A percentile compares a stretch with the other conserved stretches of the same genome.
Evolutionary conservation across 1,140 invertebrate species (phyloP).

Genomic region (Formica selysi): DNA sequence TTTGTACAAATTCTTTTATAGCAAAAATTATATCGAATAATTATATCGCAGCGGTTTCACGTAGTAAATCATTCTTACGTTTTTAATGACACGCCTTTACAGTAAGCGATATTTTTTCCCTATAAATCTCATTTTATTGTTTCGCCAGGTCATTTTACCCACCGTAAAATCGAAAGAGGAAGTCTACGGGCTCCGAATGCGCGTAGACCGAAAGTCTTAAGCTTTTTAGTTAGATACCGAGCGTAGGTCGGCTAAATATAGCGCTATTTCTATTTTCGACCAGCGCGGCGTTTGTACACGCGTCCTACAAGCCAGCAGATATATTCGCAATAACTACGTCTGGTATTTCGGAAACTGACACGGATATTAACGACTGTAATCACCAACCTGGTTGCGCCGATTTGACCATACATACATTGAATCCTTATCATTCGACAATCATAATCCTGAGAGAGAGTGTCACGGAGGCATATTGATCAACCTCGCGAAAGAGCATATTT

Average conservation of each 20-base stretch:
- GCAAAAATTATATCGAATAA: not conserved
- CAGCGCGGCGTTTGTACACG: conserved; percentile 76
- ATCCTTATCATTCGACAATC: not conserved
- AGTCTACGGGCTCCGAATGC: conserved; percentile 9
- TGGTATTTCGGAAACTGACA: conserved; percentile 80
- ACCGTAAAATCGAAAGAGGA: conserved; percentile 31
- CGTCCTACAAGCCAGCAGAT: conserved; percentile 60
- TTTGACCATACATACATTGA: not conserved
- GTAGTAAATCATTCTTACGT: not conserved
- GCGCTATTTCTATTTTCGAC: conserved; percentile 83
- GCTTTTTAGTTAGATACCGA: conserved; percentile 84
- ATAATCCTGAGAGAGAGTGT: not conserved
- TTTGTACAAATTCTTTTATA: not conserved
- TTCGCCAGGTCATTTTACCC: conserved; percentile 15
- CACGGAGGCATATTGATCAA: not conserved
- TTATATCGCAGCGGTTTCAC: not conserved
- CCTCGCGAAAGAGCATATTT: not conserved
- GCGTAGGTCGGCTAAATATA: conserved; percentile 86
- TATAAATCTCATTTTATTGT: not conserved
- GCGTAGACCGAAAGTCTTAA: conserved; percentile 79
- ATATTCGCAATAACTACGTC: conserved; percentile 77
- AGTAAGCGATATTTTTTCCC: not conserved
- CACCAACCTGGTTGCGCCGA: conserved; percentile 18
- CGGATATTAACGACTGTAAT: conserved; percentile 73
- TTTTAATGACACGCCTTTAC: not conserved